Conservation (phyloP, 2,888 invertebrate genomes). For the Eurois occulta region DNA sequence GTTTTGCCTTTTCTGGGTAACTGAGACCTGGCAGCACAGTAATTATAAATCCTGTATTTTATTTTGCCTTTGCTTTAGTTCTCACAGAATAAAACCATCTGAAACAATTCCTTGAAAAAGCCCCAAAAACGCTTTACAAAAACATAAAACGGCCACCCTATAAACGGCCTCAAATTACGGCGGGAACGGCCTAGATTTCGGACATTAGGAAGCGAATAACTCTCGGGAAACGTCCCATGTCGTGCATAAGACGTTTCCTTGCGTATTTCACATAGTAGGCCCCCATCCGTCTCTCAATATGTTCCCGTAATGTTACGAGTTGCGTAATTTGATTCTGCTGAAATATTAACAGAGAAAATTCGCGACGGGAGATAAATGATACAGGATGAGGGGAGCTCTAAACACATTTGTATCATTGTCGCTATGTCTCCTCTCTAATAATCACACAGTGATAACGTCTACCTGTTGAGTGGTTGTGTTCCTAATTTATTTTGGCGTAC, state of each 20-base stretch:
- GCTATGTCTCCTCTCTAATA: constrained; percentile 60
- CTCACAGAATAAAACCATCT: background rate
- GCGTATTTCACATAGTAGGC: constrained; percentile 79
- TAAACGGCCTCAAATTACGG: constrained; percentile 75
- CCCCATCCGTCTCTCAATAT: constrained; percentile 83
- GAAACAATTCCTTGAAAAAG: background rate
- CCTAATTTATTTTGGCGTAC: constrained; percentile 29
- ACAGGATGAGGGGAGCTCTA: constrained; percentile 61
- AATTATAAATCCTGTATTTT: background rate
- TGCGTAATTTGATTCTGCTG: constrained; percentile 87
- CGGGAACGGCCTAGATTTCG: constrained; percentile 71
- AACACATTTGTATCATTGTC: constrained; percentile 72
- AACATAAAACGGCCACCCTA: constrained; percentile 59
- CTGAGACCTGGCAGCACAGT: background rate
- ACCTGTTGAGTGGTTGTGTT: constrained; percentile 64
- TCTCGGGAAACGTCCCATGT: constrained; percentile 78
- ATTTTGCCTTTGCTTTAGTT: background rate
- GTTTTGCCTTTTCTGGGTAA: background rate
- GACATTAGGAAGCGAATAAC: constrained; percentile 84
- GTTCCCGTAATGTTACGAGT: constrained; percentile 80
- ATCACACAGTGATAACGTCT: constrained; percentile 49
- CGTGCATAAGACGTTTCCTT: constrained; percentile 80
- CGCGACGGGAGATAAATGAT: constrained; percentile 78
- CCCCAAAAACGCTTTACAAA: constrained; percentile 9
- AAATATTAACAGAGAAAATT: constrained; percentile 87